A percentile compares a stretch with the other conserved stretches of the same genome.
Conservation (phyloP, 2,113 vertebrate genomes). For the Balaeniceps rex region DNA sequence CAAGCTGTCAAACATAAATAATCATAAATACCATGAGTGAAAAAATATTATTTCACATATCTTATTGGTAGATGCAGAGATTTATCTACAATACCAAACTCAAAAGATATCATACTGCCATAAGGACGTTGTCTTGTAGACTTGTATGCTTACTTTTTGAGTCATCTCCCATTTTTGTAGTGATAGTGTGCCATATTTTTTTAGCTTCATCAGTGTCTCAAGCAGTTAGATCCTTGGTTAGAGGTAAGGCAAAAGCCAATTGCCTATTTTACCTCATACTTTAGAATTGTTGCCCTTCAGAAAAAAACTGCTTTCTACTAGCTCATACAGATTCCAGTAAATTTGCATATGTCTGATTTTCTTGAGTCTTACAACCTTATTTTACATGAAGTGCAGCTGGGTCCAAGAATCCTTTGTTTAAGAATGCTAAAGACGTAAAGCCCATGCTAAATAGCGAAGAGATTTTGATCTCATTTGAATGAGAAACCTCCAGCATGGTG, state of each 20-base stretch:
- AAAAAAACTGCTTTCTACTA: background rate
- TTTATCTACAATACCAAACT: background rate
- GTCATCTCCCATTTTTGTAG: background rate
- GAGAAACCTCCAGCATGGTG: background rate
- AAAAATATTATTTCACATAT: background rate
- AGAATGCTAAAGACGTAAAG: background rate
- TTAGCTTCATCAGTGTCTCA: background rate
- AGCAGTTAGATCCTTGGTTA: background rate
- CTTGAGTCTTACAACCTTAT: background rate
- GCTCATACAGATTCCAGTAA: background rate
- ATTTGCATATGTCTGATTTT: background rate
- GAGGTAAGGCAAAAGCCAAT: background rate
- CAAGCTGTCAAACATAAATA: background rate
- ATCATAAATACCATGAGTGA: background rate
- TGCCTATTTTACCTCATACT: background rate
- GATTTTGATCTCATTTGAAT: conserved; percentile 29
- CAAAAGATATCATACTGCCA: background rate
- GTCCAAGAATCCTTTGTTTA: background rate
- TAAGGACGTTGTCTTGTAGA: background rate
- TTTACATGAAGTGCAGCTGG: background rate
- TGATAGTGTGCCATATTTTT: background rate
- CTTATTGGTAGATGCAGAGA: background rate
- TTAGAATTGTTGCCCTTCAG: background rate
- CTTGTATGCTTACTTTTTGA: background rate
- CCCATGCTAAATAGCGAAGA: background rate